Evolutionary conservation across 2,113 vertebrate species (phyloP), one percentile per base, ranked within the genome.

Genomic region (Chelonoidis abingdonii): DNA sequence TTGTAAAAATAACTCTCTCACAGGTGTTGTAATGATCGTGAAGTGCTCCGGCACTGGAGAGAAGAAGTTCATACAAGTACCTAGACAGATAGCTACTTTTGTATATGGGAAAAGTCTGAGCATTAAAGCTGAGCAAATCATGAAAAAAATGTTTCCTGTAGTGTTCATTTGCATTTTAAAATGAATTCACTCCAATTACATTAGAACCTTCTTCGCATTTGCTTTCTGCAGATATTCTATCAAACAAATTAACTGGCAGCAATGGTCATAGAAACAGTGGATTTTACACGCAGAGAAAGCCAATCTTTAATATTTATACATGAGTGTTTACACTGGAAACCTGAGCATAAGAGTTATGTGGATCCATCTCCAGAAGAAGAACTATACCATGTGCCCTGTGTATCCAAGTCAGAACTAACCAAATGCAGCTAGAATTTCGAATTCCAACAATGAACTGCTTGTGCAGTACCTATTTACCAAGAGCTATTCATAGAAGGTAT

Each of bases 201-300:
- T 27, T 47, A 25, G 25, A 47, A 27, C 44, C 49, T 6, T 31
- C 22, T 1, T 2, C 10, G 3, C 17, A 6, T 54, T 1, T 0
- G 13, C 53, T 81, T 78, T 3, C 4, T 0, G 5, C 31, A 2
- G 8, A 0, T 13, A 9, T 35, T 87, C 47, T 21, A 10, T 6
- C 5, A 10, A 38, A 24, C 8, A 2, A 0, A 0, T 14, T 29
- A 50, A 69, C 7, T 44, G 13, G 50, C 44, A n/a, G 38, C 57
- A 87, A 50, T 2, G 2, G 5, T 81, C 72, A 49, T 24, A 78
- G 41, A 44, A 29, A 14, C 75, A 44, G 41, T 78, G 75, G 44
- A 16, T 78, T 47, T 78, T 47, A 78, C 62, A 69, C 21, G 62
- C 8, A 69, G 35, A n/a, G 62, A 69, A 69, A 44, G 72, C 75